Base-by-base conservation (phyloP, 2,797 vertebrate genomes). In the Gymnopithys bicolor region DNA sequence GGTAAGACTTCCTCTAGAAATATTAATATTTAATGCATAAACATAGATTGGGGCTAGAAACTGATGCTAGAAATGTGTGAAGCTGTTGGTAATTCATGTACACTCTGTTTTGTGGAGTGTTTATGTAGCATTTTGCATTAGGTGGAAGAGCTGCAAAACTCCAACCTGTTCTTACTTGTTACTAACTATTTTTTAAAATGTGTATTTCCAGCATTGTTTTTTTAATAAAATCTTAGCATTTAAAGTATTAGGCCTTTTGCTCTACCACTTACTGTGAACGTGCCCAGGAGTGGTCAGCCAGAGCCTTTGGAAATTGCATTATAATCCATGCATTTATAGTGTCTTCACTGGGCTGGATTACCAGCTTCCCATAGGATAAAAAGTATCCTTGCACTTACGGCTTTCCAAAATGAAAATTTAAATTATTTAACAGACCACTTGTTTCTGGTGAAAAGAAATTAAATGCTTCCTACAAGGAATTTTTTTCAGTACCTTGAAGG, bases 201-300 rank as follows among this genome's bases (percentile, higher is more conserved):
- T 23, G 19, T 17, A 15, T 83, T 85, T 88, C 49, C 22, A 79
- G 30, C 2, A 23, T 24, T 51, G 2, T 33, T 89, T 90, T 71
- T 71, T 19, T 48, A 48, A 32, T 43, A 22, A 89, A 71, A 58
- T 69, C 1, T 3, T 75, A 6, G 3, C 4, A 25, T 14, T 67
- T 3, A 7, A 84, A 84, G 7, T 64, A 37, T 78, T 75, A 52
- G 27, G 6, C 13, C 21, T 84, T 51, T 75, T 73, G 3, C 7
- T 55, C 21, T 52, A 30, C 7, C 13, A 13, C 39, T 62, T 75
- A 69, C 11, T 10, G 24, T 27, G 30, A 58, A 71, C 0, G 0
- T 28, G 27, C 2, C 35, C 27, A 33, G 21, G 19, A 71, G 7
- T 12, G 21, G 58, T 56, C 19, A 68, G 21, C 4, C 23, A 66